These are phyloP conservation scores for Orthosia gothica DNA, from an alignment of 2,888 invertebrate species.

Conservation along the genomic window DNA sequence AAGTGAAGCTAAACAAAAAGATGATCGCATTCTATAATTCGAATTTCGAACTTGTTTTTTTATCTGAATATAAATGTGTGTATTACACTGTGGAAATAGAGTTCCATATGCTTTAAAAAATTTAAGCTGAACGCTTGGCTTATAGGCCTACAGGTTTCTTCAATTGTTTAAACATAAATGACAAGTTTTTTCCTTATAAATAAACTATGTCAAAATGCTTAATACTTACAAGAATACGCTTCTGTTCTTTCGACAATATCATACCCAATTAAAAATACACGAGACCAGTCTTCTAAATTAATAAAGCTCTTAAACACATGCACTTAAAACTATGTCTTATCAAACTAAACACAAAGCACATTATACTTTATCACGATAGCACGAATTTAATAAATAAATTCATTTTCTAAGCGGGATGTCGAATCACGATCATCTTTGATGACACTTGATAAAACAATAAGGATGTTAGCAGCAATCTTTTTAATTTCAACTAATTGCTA, in stretches of 20 bases:
- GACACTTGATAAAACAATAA: constrained; percentile 44
- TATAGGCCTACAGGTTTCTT: too few species aligned
- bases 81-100: too few species aligned
- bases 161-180: too few species aligned
- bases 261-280: constrained; percentile 12
- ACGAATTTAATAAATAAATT: constrained; percentile 19
- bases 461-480: constrained; percentile 12
- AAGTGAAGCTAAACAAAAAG: too few species aligned
- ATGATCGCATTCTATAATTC: too few species aligned
- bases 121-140: too few species aligned
- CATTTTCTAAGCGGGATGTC: constrained; percentile 23
- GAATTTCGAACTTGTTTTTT: too few species aligned
- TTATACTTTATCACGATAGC: constrained; percentile 10
- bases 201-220: background rate
- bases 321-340: constrained; percentile 19
- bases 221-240: constrained; percentile 41
- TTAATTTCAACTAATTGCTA: constrained; percentile 13
- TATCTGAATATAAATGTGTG: too few species aligned
- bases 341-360: background rate
- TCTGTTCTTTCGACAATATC: constrained; percentile 44
- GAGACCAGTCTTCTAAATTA: background rate
- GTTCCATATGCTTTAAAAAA: too few species aligned
- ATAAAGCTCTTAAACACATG: background rate
- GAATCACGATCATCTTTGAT: constrained; percentile 45
- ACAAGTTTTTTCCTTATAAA: background rate